Evolutionary conservation across 2,113 vertebrate species (phyloP).

Genomic region (sheep (Ovis aries)): DNA sequence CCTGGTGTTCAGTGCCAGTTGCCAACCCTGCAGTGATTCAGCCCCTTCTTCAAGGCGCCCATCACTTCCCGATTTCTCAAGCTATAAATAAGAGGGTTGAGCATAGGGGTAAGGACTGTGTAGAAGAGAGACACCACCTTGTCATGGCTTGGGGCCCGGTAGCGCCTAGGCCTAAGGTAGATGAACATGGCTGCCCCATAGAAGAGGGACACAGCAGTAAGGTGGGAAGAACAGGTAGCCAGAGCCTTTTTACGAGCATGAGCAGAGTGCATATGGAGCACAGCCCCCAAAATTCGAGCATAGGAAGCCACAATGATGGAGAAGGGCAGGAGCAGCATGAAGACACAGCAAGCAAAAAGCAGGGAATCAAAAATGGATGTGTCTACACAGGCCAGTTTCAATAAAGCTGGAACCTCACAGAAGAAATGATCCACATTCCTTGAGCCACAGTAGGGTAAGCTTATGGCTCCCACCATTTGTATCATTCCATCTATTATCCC

Average conservation of each 20-base stretch:
- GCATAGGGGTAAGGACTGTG: slow-evolving; percentile 60
- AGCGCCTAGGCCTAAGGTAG: slow-evolving; percentile 41
- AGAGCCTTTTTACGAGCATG: slow-evolving; percentile 41
- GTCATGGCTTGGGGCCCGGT: slow-evolving; percentile 31
- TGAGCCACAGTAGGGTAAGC: slow-evolving; percentile 52
- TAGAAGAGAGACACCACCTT: slow-evolving; percentile 56
- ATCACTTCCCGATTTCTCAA: slow-evolving; percentile 68
- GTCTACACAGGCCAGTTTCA: slow-evolving; percentile 62
- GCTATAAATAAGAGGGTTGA: slow-evolving; percentile 71
- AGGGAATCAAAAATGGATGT: slow-evolving; percentile 53
- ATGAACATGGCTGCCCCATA: slow-evolving; percentile 57
- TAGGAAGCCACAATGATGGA: slow-evolving; percentile 59
- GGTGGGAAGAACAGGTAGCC: slow-evolving; percentile 55
- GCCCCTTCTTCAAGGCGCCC: slow-evolving; percentile 29
- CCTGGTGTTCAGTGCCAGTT: neutral
- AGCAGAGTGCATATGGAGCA: neutral
- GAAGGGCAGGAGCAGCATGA: slow-evolving; percentile 57
- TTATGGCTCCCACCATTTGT: slow-evolving; percentile 45
- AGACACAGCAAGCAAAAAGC: slow-evolving; percentile 55
- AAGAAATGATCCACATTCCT: slow-evolving; percentile 53
- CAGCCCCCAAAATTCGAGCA: neutral
- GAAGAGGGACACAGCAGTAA: slow-evolving; percentile 54
- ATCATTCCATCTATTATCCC: slow-evolving; percentile 45
- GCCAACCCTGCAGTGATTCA: neutral
- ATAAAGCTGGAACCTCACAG: slow-evolving; percentile 46